phyloP scores from a whole-genome alignment of 2,113 vertebrate species.

The Ursus arctos region DNA sequence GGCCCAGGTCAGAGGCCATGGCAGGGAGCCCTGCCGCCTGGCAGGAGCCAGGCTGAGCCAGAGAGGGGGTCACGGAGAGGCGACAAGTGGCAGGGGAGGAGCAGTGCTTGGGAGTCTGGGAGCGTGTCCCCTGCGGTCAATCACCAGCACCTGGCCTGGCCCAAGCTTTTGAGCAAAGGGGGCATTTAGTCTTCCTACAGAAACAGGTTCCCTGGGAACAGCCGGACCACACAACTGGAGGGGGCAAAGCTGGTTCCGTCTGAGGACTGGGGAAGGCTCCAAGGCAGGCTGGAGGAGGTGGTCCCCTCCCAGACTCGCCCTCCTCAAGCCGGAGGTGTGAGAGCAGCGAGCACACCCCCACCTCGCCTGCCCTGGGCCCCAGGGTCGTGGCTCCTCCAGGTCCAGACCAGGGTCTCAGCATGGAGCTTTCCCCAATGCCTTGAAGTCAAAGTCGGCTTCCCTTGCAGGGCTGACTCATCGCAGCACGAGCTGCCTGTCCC shows the following conservation, averaged over 20 bases:
- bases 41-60: background rate
- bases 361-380: background rate
- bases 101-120: accelerated
- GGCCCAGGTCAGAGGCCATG: background rate
- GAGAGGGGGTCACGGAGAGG: background rate
- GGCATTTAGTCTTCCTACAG: background rate
- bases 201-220: background rate
- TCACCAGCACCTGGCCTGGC: background rate
- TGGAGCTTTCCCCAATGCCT: background rate
- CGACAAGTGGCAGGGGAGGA: accelerated
- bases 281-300: background rate
- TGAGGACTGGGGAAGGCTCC: background rate
- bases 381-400: background rate
- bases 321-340: background rate
- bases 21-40: background rate
- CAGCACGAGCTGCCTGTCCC: background rate
- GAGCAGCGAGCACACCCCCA: background rate
- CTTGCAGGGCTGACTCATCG: accelerated
- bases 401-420: background rate
- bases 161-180: no score
- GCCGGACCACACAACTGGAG: background rate
- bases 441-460: background rate
- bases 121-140: accelerated
- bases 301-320: background rate
- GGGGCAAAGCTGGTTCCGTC: accelerated